Evolutionary conservation across 2,113 vertebrate genomes (phyloP).

Genomic region (Harpagus bidentatus): DNA sequence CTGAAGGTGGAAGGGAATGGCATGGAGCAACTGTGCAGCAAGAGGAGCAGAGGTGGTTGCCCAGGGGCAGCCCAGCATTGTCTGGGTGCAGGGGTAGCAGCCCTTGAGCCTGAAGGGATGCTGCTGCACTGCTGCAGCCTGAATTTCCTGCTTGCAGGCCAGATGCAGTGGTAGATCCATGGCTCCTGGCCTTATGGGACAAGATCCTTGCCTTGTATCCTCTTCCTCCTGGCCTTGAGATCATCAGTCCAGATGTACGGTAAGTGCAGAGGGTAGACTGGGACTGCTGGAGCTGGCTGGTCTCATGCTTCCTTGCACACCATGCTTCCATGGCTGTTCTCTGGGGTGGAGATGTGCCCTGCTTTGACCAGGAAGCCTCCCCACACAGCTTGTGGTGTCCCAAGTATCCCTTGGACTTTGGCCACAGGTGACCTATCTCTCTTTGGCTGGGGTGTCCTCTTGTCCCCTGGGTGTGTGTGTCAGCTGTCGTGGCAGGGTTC

Average conservation of each 20-base stretch:
- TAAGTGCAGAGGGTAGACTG: slow-evolving; percentile 64
- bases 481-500: background rate
- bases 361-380: background rate
- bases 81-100: background rate
- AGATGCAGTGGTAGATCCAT: slow-evolving; percentile 87
- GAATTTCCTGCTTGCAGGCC: slow-evolving; percentile 66
- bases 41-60: background rate
- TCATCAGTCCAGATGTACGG: slow-evolving; percentile 74
- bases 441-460: background rate
- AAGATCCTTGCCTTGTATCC: slow-evolving; percentile 77
- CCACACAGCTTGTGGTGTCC: background rate
- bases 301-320: background rate
- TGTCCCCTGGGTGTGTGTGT: background rate
- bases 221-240: slow-evolving; percentile 42
- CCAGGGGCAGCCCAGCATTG: fast-evolving
- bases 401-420: background rate
- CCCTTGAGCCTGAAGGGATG: background rate
- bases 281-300: background rate
- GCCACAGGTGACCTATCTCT: background rate
- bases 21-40: fast-evolving
- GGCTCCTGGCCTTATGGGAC: slow-evolving; percentile 86
- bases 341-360: background rate
- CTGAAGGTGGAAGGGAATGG: background rate
- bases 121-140: background rate
- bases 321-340: background rate